Conservation (phyloP, 2,797 vertebrate genomes). For the Pantherophis alleghaniensis region DNA sequence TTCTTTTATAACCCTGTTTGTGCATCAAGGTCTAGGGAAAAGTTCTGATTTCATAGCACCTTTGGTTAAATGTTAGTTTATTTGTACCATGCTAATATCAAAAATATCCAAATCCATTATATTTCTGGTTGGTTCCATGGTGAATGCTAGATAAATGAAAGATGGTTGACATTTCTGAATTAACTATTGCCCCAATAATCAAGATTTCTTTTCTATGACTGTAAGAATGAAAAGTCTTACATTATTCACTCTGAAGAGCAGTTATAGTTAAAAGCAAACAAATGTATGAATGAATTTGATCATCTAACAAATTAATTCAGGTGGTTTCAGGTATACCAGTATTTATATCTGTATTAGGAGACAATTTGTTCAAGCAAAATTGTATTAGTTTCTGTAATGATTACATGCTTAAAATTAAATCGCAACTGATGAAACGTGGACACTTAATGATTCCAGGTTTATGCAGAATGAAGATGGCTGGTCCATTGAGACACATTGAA, state of each 20-base stretch:
- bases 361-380: constrained; percentile 22
- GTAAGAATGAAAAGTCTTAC: neutral
- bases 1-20: neutral
- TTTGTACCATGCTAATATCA: neutral
- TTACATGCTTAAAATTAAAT: neutral
- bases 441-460: constrained; percentile 56
- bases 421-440: constrained; percentile 40
- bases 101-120: neutral
- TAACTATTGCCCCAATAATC: neutral
- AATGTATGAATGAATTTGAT: neutral
- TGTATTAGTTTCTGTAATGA: neutral
- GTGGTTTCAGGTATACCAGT: neutral
- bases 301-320: neutral
- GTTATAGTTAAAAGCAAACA: neutral
- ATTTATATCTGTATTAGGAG: neutral
- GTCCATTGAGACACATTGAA: constrained; percentile 72
- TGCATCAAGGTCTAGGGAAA: neutral
- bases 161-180: neutral
- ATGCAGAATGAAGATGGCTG: constrained; percentile 72
- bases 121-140: neutral
- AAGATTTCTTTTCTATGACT: neutral
- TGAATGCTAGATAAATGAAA: neutral
- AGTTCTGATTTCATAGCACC: neutral
- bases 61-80: neutral
- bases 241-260: neutral